Conservation (phyloP, 2,888 invertebrate species). For the Phyllotreta cruciferae region DNA sequence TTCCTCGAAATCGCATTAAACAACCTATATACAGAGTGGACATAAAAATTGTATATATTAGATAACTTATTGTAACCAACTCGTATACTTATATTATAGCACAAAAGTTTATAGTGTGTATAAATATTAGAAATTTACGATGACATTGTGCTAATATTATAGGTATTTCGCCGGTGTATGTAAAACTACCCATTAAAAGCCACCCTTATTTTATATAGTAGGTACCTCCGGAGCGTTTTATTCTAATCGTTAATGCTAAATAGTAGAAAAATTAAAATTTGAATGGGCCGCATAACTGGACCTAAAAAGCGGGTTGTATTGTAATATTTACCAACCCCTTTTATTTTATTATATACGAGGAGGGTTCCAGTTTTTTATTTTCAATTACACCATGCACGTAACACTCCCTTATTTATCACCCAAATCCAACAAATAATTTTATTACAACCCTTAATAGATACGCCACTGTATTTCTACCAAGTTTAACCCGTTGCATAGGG, state of each 20-base stretch:
- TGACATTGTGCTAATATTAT: no score
- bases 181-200: slow-evolving; percentile 43
- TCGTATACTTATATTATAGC: no score
- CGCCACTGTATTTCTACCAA: background rate
- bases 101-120: no score
- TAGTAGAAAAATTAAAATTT: slow-evolving; percentile 40
- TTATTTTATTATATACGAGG: background rate
- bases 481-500: background rate
- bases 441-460: slow-evolving; percentile 3
- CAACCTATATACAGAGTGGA: no score
- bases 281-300: slow-evolving; percentile 43
- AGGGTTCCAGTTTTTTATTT: background rate
- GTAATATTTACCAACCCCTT: slow-evolving; percentile 38
- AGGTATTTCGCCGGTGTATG: no score
- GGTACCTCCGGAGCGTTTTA: no score
- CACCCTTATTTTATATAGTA: slow-evolving; percentile 40
- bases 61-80: no score
- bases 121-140: no score
- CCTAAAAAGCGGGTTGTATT: slow-evolving; percentile 45
- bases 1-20: no score
- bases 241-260: no score
- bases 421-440: background rate
- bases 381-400: background rate
- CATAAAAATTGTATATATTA: no score
- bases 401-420: background rate